phyloP scores from a whole-genome alignment of 1,140 invertebrate genomes.

The Ostrea edulis region DNA sequence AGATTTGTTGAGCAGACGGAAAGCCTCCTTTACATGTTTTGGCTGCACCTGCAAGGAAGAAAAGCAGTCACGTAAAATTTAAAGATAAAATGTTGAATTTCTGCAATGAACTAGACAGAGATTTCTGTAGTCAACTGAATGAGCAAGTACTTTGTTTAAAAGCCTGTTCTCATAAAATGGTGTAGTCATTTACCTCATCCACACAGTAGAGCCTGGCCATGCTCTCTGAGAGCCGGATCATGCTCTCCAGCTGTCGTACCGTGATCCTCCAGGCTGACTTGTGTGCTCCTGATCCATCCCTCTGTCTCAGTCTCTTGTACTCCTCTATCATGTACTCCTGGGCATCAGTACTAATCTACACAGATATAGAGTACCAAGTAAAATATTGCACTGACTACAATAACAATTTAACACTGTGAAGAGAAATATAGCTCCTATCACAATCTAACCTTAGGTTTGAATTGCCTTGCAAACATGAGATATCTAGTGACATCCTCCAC shows the following conservation, averaged over 20 bases:
- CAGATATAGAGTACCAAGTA: conserved; percentile 17
- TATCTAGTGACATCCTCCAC: conserved; percentile 89
- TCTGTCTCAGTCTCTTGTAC: conserved; percentile 92
- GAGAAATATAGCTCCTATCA: not conserved
- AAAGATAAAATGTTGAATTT: too few relatives aligned
- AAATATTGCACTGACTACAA: too few relatives aligned
- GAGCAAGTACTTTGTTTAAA: too few relatives aligned
- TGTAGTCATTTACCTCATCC: conserved; percentile 85
- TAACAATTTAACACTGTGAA: not conserved
- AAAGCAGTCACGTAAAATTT: too few relatives aligned
- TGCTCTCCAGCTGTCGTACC: conserved; percentile 98
- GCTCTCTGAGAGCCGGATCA: conserved; percentile 97
- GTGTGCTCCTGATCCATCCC: conserved; percentile 87
- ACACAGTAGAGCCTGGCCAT: conserved; percentile 97
- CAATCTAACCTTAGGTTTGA: conserved; percentile 92
- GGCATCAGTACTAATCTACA: conserved; percentile 83
- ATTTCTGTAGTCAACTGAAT: too few relatives aligned
- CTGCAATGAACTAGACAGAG: too few relatives aligned
- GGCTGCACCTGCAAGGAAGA: conserved; percentile 81
- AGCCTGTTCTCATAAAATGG: too few relatives aligned
- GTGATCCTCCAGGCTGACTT: conserved; percentile 94
- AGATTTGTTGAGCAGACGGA: conserved; percentile 96
- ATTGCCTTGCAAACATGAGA: conserved; percentile 96
- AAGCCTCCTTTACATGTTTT: conserved; percentile 96
- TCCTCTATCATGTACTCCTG: conserved; percentile 91